Evolutionary conservation across 2,797 vertebrate species (phyloP).

Genomic region (Ibycter americanus): DNA sequence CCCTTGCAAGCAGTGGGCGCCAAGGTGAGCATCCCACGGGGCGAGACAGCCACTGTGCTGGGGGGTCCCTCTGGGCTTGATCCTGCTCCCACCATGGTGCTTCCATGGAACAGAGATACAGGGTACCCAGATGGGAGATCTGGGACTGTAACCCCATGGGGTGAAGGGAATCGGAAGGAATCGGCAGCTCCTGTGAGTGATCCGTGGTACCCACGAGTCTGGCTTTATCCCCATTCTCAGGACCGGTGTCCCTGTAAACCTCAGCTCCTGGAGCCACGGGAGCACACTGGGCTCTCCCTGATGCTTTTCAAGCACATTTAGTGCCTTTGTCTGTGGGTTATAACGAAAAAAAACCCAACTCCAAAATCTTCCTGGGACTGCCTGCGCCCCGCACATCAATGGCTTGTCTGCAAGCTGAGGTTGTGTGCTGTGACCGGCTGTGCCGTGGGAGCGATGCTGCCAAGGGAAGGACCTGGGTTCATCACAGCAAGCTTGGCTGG

Average conservation of each 20-base stretch:
- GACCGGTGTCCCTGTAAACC: fast-evolving
- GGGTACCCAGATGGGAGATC: fast-evolving
- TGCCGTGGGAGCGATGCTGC: fast-evolving
- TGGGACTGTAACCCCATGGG: fast-evolving
- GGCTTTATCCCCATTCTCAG: not conserved
- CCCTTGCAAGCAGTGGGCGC: not conserved
- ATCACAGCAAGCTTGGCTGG: not conserved
- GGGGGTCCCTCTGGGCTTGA: fast-evolving
- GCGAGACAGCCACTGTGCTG: fast-evolving
- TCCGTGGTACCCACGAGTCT: fast-evolving
- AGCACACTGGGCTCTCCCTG: not conserved
- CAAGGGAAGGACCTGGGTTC: not conserved
- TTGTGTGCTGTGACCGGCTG: fast-evolving
- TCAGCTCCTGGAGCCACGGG: fast-evolving
- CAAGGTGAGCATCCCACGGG: fast-evolving
- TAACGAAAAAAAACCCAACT: too few species aligned
- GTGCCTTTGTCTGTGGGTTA: not conserved
- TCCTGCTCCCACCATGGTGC: fast-evolving
- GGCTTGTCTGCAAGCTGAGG: fast-evolving
- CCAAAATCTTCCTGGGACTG: fast-evolving
- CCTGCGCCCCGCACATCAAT: fast-evolving
- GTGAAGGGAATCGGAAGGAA: not conserved
- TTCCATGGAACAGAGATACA: fast-evolving
- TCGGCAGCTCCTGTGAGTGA: fast-evolving
- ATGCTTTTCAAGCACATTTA: not conserved